Evolutionary conservation across 64 coral and sea anemone genomes (phyloP), one percentile per base, ranked within the genome.

Genomic region (Exaiptasia diaphana): DNA sequence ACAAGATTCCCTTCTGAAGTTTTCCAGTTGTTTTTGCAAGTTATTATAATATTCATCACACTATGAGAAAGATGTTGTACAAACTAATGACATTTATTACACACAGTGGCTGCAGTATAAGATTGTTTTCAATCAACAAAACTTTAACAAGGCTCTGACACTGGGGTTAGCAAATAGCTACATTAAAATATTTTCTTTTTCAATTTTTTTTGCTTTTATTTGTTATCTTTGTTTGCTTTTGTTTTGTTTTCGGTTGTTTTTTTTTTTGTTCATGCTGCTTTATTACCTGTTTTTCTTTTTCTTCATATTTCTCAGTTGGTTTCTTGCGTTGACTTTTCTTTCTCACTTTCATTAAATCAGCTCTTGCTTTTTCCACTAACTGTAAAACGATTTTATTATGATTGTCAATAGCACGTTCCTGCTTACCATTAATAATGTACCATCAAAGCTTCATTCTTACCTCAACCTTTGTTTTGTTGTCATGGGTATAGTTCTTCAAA

Each of bases 281-380:
- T n/a, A n/a, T n/a, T 80, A 94, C 91, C 86, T 94, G 91, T 85
- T 76, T 89, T 37, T 94, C 91, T 78, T 94, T 94, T 6, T 94
- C 91, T 55, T 85, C 91, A 67, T 94, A 94, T 67, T 94, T 94
- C 31, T 89, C 91, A 79, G 91, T 89, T 68, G 87, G 57, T 40
- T 89, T 94, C 56, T 94, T 94, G 28, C 91, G 80, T 63, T 94
- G 91, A 67, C 91, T 94, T 73, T 94, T 94, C 48, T 94, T 94
- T 28, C 91, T 88, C 5, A 94, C 75, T 29, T 85, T 94, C n/a
- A 83, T 50, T 14, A 94, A 53, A 46, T 94, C 91, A 71, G 62
- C 42, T 44, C 75, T 94, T 5, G 91, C 91, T 74, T 70, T 89
- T 45, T 94, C 91, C 5, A 94, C 79, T 15, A 70, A 64, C 91